Conservation (phyloP, 2,797 vertebrate species). For the Helicolenus hilgendorfi region DNA sequence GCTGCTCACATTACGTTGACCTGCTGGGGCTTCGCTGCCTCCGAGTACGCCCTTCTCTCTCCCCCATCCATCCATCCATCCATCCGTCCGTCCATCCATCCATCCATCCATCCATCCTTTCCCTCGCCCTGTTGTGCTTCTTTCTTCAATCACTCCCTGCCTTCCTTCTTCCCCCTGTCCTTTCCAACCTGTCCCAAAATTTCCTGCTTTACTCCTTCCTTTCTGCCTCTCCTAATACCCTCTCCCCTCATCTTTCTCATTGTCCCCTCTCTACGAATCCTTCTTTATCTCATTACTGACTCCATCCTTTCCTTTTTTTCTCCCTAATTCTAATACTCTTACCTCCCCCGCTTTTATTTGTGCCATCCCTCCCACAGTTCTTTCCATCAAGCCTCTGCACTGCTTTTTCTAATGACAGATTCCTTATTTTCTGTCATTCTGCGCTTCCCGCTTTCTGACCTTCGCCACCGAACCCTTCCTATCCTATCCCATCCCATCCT, state of each 20-base stretch:
- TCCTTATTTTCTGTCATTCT: neutral
- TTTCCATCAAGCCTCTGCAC: neutral
- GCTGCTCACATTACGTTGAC: slow-evolving; percentile 57
- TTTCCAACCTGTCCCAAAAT: neutral
- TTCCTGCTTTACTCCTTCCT: neutral
- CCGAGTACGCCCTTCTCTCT: neutral
- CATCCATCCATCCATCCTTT: neutral
- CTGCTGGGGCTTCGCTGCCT: slow-evolving; percentile 43
- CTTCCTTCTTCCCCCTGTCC: neutral
- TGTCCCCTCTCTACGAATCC: slow-evolving; percentile 16
- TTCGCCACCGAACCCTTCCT: slow-evolving; percentile 3
- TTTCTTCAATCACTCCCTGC: slow-evolving; percentile 1
- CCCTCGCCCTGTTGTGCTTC: neutral
- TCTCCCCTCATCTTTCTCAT: slow-evolving; percentile 22
- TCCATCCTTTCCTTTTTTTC: slow-evolving; percentile 1
- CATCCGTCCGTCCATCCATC: neutral
- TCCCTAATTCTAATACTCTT: neutral
- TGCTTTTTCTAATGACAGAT: slow-evolving; percentile 26
- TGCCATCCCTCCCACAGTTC: neutral
- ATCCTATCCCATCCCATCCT: slow-evolving; percentile 33
- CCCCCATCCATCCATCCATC: neutral
- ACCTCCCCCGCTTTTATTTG: neutral
- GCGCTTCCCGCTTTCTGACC: slow-evolving; percentile 3
- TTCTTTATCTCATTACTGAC: slow-evolving; percentile 29
- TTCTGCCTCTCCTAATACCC: slow-evolving; percentile 1